Conservation (phyloP, 2,113 vertebrate species). For the Elephantulus edwardii region DNA sequence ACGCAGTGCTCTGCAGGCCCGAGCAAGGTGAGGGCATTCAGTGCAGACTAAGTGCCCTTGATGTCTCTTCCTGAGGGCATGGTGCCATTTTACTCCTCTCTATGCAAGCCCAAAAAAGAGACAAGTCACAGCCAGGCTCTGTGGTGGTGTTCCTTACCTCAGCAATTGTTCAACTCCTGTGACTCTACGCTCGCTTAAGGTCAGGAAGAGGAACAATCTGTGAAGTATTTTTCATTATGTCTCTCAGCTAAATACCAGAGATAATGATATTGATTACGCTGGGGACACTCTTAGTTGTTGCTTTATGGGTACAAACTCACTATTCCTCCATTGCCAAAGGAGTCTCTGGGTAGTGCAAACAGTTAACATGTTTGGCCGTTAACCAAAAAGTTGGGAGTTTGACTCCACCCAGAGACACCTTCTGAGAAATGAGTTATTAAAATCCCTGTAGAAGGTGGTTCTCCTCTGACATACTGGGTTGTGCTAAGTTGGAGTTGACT, state of each 20-base stretch:
- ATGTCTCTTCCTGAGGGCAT: conserved; percentile 51
- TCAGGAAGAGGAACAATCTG: background rate
- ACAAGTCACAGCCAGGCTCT: background rate
- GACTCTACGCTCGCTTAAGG: conserved; percentile 46
- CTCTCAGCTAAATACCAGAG: conserved; percentile 2
- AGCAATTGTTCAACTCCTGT: background rate
- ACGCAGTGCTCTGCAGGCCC: conserved; percentile 38
- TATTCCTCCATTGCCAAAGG: background rate
- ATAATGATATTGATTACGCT: background rate
- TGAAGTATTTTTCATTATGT: background rate
- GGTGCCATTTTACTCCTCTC: conserved; percentile 54
- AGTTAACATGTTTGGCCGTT: background rate
- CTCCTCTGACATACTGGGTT: background rate
- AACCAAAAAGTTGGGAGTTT: background rate
- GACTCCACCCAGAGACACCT: background rate
- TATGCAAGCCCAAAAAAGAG: conserved; percentile 62
- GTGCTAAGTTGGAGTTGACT: too few relatives aligned
- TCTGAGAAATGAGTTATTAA: background rate
- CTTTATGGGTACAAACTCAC: background rate
- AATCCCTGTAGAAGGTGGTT: too few relatives aligned
- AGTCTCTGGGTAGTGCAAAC: background rate
- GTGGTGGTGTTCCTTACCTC: conserved; percentile 33
- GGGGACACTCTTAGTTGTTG: background rate
- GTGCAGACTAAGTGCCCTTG: conserved; percentile 3
- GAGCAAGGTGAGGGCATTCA: conserved; percentile 34